Conservation (phyloP, 1,140 invertebrate species). For the Doryteuthis pealeii region DNA sequence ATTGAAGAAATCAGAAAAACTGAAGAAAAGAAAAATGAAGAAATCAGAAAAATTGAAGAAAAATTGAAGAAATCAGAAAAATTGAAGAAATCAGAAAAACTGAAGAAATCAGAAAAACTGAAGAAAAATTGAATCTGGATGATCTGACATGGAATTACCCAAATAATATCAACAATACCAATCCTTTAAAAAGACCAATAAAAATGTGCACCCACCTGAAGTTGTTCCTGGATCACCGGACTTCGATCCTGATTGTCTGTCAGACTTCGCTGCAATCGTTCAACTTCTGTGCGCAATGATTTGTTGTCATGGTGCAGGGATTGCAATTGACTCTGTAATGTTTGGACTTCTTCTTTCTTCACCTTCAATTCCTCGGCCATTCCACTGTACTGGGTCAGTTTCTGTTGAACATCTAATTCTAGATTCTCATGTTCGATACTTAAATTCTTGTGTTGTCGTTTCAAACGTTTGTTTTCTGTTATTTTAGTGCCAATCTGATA, state of each 20-base stretch:
- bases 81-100: too few relatives aligned
- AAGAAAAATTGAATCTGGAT: too few relatives aligned
- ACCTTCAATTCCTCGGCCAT: not conserved
- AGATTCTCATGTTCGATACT: conserved; percentile 41
- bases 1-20: too few relatives aligned
- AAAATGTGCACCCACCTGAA: conserved; percentile 50
- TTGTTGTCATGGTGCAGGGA: conserved; percentile 40
- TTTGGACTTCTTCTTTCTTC: conserved; percentile 26
- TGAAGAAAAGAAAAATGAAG: too few relatives aligned
- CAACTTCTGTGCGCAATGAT: conserved; percentile 43
- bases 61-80: too few relatives aligned
- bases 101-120: too few relatives aligned
- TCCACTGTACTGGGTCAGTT: not conserved
- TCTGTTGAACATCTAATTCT: conserved; percentile 35
- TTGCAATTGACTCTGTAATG: conserved; percentile 41
- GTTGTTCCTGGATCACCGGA: conserved; percentile 58
- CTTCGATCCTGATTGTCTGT: conserved; percentile 56
- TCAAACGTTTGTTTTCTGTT: conserved; percentile 51
- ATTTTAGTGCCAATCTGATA: conserved; percentile 51
- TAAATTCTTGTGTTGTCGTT: conserved; percentile 40
- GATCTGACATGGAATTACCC: too few relatives aligned
- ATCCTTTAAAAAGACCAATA: too few relatives aligned
- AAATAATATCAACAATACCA: too few relatives aligned
- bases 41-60: too few relatives aligned
- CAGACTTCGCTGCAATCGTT: conserved; percentile 53